Conservation (phyloP, 2,797 vertebrate genomes). For the Glossophaga mutica region DNA sequence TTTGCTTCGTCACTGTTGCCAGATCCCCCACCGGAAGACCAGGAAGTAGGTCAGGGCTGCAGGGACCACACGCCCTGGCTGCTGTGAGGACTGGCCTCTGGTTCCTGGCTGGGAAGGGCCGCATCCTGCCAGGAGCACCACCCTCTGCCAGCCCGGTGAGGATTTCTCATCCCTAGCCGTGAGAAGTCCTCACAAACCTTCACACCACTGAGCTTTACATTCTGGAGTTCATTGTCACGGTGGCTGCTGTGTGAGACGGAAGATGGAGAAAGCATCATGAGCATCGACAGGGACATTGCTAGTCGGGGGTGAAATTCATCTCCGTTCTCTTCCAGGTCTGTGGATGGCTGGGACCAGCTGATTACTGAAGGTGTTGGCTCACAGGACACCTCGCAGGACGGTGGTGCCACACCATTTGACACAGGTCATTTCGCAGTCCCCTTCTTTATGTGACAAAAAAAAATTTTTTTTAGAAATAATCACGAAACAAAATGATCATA, state of each 20-base stretch:
- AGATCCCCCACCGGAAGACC: background rate
- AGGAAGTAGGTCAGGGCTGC: slow-evolving; percentile 67
- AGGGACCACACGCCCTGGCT: background rate
- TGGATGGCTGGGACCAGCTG: background rate
- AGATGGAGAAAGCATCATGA: background rate
- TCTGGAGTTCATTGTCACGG: slow-evolving; percentile 12
- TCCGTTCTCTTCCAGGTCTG: background rate
- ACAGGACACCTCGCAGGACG: background rate
- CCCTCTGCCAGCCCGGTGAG: background rate
- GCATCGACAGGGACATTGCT: background rate
- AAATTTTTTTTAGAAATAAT: slow-evolving; percentile 6
- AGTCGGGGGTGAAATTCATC: background rate
- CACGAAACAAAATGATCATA: background rate
- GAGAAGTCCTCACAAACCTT: background rate
- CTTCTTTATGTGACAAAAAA: background rate
- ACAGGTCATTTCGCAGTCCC: background rate
- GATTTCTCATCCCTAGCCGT: background rate
- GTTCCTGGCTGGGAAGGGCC: background rate
- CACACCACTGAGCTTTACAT: background rate
- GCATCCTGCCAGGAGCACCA: background rate
- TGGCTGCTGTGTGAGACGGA: background rate
- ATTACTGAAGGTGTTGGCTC: background rate
- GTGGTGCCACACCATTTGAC: background rate
- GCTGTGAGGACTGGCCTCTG: background rate
- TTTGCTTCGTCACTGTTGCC: slow-evolving; percentile 58